These are phyloP conservation scores for Botia kubotai DNA, from an alignment of 2,797 vertebrate species.

Conservation along the genomic window DNA sequence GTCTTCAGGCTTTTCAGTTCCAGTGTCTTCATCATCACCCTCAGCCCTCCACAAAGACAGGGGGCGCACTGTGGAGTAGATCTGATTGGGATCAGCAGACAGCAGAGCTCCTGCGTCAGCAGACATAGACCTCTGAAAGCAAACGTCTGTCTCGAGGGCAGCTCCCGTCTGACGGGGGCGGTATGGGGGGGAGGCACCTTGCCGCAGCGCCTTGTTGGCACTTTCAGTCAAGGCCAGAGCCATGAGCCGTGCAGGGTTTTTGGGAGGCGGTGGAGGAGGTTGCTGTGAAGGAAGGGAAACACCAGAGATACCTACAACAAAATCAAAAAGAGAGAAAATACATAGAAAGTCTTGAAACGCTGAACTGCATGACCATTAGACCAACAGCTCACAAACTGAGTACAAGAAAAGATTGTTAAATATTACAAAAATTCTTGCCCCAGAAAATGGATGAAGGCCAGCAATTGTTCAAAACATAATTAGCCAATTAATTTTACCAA, in stretches of 20 bases:
- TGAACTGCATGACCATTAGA: background rate
- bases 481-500: too few species aligned
- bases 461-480: background rate
- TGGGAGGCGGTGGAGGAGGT: conserved; percentile 80
- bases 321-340: background rate
- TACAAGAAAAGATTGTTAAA: background rate
- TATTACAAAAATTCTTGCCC: too few species aligned
- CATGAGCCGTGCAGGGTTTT: conserved; percentile 85
- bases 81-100: conserved; percentile 63
- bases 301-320: conserved; percentile 57
- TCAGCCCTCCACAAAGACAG: conserved; percentile 68
- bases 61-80: conserved; percentile 74
- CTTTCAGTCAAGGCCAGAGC: conserved; percentile 81
- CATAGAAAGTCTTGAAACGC: background rate
- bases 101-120: conserved; percentile 73
- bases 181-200: conserved; percentile 67
- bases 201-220: conserved; percentile 79
- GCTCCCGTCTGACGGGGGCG: conserved; percentile 59
- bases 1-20: conserved; percentile 37
- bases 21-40: conserved; percentile 26
- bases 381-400: background rate
- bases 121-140: conserved; percentile 74
- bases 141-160: conserved; percentile 56
- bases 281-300: conserved; percentile 70
- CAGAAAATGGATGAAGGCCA: background rate